Conservation (phyloP, 2,797 vertebrate genomes). For the Ciconia nigra region DNA sequence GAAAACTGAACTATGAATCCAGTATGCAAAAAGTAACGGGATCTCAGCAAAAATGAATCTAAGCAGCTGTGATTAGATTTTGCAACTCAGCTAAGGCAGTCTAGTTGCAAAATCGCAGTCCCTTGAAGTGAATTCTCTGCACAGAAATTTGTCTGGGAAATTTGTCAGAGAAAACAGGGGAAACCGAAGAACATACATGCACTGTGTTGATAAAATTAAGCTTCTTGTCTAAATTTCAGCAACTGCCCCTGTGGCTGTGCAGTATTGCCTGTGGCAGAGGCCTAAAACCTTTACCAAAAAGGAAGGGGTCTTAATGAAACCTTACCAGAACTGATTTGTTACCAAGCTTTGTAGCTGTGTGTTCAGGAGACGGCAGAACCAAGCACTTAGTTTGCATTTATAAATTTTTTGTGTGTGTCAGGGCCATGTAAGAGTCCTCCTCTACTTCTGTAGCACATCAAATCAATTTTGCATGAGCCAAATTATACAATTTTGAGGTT, state of each 20-base stretch:
- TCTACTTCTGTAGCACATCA: not conserved
- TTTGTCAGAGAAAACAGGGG: not conserved
- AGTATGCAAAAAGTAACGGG: not conserved
- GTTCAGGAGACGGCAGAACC: not conserved
- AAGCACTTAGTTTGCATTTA: not conserved
- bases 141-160: not conserved
- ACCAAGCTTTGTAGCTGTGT: not conserved
- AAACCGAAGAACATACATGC: accelerated
- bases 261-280: not conserved
- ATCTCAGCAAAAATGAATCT: not conserved
- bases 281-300: not conserved
- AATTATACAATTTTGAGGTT: not conserved
- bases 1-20: not conserved
- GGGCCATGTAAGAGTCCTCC: not conserved
- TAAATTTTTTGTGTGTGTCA: too few relatives aligned
- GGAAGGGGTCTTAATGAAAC: not conserved
- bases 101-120: not conserved
- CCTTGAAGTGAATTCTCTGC: not conserved
- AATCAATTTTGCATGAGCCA: not conserved
- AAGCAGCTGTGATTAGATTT: not conserved
- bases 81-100: too few relatives aligned
- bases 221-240: not conserved
- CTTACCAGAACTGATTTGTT: not conserved
- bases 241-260: not conserved
- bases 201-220: not conserved